These are phyloP conservation scores for Tipula helvola DNA, from an alignment of 2,888 invertebrate species.

Conservation along the genomic window DNA sequence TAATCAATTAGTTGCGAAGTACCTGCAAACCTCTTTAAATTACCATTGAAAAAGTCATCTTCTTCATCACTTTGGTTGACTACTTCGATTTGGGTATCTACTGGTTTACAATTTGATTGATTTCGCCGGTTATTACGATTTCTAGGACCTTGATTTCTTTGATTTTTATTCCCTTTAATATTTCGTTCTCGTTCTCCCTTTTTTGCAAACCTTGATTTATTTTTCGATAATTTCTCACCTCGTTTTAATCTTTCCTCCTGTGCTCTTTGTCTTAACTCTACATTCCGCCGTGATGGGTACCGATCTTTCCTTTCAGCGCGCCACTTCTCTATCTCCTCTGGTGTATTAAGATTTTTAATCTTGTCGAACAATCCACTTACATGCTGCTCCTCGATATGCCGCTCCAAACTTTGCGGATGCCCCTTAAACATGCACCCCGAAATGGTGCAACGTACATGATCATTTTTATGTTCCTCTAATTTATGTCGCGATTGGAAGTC, in stretches of 20 bases:
- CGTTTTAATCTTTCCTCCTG: constrained; percentile 53
- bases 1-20: constrained; percentile 15
- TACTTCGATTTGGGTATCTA: background rate
- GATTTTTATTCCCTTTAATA: background rate
- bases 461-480: constrained; percentile 52
- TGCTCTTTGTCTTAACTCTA: constrained; percentile 48
- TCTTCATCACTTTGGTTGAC: background rate
- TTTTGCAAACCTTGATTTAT: constrained; percentile 34
- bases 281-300: constrained; percentile 61
- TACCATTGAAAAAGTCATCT: background rate
- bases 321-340: constrained; percentile 79
- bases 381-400: constrained; percentile 75
- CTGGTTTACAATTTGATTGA: background rate
- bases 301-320: constrained; percentile 64
- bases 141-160: constrained; percentile 10
- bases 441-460: constrained; percentile 67
- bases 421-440: constrained; percentile 72
- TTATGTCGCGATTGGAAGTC: constrained; percentile 48
- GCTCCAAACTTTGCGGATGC: constrained; percentile 63
- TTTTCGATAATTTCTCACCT: constrained; percentile 55
- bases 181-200: constrained; percentile 29
- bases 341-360: constrained; percentile 59
- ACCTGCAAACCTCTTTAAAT: constrained; percentile 15
- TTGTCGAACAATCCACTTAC: constrained; percentile 67
- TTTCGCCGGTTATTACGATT: background rate